Base-by-base conservation (phyloP, 2,888 invertebrate species). In the Nomada ruficornis region DNA sequence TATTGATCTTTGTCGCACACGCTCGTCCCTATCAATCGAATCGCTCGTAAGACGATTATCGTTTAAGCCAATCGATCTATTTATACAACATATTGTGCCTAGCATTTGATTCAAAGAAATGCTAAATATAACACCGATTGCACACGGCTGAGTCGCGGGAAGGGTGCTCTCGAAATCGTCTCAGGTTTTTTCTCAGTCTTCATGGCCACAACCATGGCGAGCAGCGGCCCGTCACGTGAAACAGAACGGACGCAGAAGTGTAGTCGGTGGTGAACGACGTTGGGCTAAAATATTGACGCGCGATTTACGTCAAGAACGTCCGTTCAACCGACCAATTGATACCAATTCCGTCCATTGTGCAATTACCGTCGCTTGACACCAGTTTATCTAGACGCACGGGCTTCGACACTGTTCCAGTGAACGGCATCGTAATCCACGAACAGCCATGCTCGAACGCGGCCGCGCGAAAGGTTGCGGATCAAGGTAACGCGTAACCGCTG, bases 351-450 rank as follows among this genome's bases (percentile, higher is more conserved):
- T 65, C 64, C 83, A 88, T 89, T 89, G 84, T 83, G 84, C 87
- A 85, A 91, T 90, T 90, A 87, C 74, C 86, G 84, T 80, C 87
- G 82, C 85, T 92, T 91, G 90, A 92, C 90, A 86, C 77, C 71
- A 86, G 82, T 91, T 89, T 84, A 88, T 89, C 64, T 47, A 23
- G 44, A 68, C 68, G 13, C 50, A 42, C n/a, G 52, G 54, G 64
- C 69, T 65, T 36, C 9, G 67, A 63, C 69, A 63, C 71, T 68
- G 64, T 80, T 86, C 29, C 74, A 76, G 69, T 62, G 57, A 75
- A 78, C 71, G 78, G 57, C 72, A 18, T 73, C n/a, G 73, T 59
- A 69, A 83, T 60, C 76, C 77, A 55, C 36, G 79, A 73, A 82
- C 80, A 78, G 62, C 42, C 20, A 74, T 18, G 52, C 62, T 64